phyloP scores from a whole-genome alignment of 2,888 invertebrate genomes.

The Periphyllus acericola region DNA sequence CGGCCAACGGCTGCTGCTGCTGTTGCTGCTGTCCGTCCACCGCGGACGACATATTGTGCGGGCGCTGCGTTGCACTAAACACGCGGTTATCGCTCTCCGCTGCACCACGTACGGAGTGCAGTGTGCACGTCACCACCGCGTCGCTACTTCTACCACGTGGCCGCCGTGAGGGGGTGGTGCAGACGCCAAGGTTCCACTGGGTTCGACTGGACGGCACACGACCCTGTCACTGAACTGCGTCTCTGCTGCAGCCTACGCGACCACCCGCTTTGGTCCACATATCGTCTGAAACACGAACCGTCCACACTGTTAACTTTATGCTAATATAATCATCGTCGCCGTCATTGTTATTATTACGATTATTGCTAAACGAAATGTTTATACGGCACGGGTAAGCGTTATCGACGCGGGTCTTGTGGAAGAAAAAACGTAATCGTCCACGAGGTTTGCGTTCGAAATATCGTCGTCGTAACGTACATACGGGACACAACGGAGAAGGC shows the following conservation, averaged over 20 bases:
- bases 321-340: neutral
- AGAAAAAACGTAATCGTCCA: too few species aligned
- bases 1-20: neutral
- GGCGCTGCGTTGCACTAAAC: neutral
- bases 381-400: too few species aligned
- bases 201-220: neutral
- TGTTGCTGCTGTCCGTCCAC: conserved; percentile 55
- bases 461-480: too few species aligned
- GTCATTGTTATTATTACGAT: too few species aligned
- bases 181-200: neutral
- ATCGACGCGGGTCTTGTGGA: too few species aligned
- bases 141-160: neutral
- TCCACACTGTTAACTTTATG: too few species aligned
- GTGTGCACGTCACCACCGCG: neutral
- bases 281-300: conserved; percentile 7
- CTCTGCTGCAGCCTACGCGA: neutral
- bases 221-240: neutral
- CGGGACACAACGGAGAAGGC: neutral
- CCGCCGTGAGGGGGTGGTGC: neutral
- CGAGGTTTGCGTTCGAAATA: too few species aligned
- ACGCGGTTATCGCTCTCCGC: neutral
- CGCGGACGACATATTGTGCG: conserved; percentile 49
- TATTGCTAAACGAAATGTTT: neutral
- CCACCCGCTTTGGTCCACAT: conserved; percentile 26
- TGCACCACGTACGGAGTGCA: too few species aligned